A percentile compares a stretch with the other conserved stretches of the same genome.
phyloP scores from a whole-genome alignment of 2,888 invertebrate species.

The Caenorhabditis sp. region DNA sequence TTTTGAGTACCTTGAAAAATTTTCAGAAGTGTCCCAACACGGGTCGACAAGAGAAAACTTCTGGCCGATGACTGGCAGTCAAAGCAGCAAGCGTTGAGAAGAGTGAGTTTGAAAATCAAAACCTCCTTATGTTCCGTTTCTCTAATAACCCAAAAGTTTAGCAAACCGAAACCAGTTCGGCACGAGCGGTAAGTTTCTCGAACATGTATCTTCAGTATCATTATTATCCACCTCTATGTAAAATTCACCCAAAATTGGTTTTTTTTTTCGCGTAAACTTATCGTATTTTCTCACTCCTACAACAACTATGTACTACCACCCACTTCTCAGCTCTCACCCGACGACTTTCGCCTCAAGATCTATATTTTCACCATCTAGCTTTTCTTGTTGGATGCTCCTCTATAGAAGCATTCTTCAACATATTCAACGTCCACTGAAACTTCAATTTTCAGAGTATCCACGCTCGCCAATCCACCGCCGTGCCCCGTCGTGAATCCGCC shows the following conservation, averaged over 20 bases:
- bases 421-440: background rate
- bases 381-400: background rate
- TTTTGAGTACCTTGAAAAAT: too few species aligned
- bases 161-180: constrained; percentile 58
- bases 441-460: constrained; percentile 73
- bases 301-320: background rate
- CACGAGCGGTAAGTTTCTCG: constrained; percentile 52
- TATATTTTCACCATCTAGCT: constrained; percentile 15
- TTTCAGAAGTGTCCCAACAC: constrained; percentile 57
- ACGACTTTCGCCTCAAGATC: background rate
- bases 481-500: constrained; percentile 81
- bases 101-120: too few species aligned
- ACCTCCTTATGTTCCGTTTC: too few species aligned
- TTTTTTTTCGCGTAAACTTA: constrained; percentile 16
- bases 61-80: constrained; percentile 78
- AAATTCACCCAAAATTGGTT: background rate
- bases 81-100: constrained; percentile 74
- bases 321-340: background rate
- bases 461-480: constrained; percentile 73
- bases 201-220: background rate
- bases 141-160: constrained; percentile 11
- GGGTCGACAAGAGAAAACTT: constrained; percentile 78
- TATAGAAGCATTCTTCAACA: background rate
- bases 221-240: constrained; percentile 8
- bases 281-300: constrained; percentile 35